These are phyloP conservation scores for Porphyrio hochstetteri DNA, from an alignment of 2,113 vertebrate genomes.

Conservation along the genomic window DNA sequence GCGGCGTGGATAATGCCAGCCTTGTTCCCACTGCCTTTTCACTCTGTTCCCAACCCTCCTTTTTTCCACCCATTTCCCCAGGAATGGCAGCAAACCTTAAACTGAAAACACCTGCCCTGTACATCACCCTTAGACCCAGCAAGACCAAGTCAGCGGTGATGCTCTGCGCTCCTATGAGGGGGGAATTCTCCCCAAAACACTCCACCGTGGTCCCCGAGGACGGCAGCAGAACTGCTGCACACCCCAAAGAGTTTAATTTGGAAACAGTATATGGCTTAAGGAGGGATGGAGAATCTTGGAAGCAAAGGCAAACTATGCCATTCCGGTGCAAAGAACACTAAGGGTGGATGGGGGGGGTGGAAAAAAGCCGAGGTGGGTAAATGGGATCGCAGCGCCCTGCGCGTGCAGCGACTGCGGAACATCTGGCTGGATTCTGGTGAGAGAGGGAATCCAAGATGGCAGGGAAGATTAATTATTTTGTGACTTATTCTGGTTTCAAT, in stretches of 20 bases:
- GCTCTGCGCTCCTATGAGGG: neutral
- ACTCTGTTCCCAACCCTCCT: slow-evolving; percentile 50
- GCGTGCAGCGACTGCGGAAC: neutral
- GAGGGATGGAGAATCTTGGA: neutral
- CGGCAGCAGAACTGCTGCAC: neutral
- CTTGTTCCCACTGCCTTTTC: slow-evolving; percentile 63
- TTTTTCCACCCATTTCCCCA: slow-evolving; percentile 59
- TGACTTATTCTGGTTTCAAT: slow-evolving; percentile 47
- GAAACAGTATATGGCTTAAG: neutral
- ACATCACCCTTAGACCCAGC: slow-evolving; percentile 19
- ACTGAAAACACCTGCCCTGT: slow-evolving; percentile 62
- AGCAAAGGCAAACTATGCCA: neutral
- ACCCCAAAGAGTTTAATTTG: neutral
- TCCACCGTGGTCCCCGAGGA: neutral
- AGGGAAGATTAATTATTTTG: slow-evolving; percentile 46
- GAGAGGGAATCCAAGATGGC: slow-evolving; percentile 40
- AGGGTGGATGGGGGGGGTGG: neutral
- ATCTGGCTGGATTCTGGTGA: slow-evolving; percentile 33
- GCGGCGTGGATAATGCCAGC: slow-evolving; percentile 46
- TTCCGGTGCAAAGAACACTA: neutral
- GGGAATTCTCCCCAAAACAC: neutral
- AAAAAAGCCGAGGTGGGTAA: neutral
- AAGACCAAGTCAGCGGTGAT: neutral
- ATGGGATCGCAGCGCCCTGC: neutral
- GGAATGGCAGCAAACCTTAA: slow-evolving; percentile 50